phyloP scores from a whole-genome alignment of 2,888 invertebrate species.

The Diarsia mendica region DNA sequence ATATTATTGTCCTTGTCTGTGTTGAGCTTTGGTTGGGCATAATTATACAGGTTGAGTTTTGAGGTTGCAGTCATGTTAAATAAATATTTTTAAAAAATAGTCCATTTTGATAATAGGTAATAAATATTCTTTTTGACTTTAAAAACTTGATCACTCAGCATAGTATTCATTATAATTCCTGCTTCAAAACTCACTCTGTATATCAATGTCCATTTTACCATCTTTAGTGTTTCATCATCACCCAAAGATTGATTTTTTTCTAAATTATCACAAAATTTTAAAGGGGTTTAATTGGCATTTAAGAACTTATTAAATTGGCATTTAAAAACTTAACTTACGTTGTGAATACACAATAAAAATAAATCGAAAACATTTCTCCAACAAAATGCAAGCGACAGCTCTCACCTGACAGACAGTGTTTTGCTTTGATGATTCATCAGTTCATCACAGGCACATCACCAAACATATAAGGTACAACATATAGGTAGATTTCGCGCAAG shows the following conservation, averaged over 20 bases:
- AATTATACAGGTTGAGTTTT: slow-evolving; percentile 3
- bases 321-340: slow-evolving; percentile 13
- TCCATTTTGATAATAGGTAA: too few species aligned
- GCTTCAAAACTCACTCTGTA: slow-evolving; percentile 7
- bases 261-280: neutral
- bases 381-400: neutral
- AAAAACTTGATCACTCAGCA: neutral
- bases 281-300: slow-evolving; percentile 1
- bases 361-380: neutral
- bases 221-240: slow-evolving; percentile 6
- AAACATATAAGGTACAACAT: neutral
- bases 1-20: neutral
- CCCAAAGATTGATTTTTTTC: neutral
- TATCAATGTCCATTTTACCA: neutral
- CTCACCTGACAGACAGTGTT: neutral
- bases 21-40: neutral
- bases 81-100: too few species aligned
- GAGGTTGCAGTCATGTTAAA: neutral
- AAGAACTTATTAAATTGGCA: neutral
- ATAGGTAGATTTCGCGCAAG: slow-evolving; percentile 21
- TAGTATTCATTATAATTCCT: neutral
- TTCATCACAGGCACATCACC: neutral
- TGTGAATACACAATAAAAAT: neutral
- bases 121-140: too few species aligned
- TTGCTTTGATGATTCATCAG: slow-evolving; percentile 5